Conservation (phyloP, 2,113 vertebrate genomes). For the Erythrocebus patas region DNA sequence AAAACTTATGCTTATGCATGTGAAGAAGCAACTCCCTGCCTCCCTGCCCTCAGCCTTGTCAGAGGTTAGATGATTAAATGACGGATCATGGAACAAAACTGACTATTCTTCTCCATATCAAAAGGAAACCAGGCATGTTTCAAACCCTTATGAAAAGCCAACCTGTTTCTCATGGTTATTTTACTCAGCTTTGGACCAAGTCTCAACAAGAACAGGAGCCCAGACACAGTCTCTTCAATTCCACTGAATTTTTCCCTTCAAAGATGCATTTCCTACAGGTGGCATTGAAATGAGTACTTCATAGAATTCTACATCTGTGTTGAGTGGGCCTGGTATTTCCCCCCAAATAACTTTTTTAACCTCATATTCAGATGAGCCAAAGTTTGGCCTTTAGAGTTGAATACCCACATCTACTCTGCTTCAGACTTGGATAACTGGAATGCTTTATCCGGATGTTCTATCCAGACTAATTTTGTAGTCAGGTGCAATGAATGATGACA, state of each 20-base stretch:
- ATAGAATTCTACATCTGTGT: background rate
- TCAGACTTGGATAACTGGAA: background rate
- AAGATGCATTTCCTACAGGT: background rate
- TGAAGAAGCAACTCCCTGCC: background rate
- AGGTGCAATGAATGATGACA: background rate
- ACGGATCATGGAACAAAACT: background rate
- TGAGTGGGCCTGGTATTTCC: background rate
- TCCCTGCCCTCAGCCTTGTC: background rate
- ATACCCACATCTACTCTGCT: background rate
- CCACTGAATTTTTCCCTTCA: background rate
- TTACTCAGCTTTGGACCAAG: background rate
- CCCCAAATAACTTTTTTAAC: background rate
- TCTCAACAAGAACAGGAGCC: background rate
- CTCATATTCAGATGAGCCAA: background rate
- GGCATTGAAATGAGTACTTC: background rate
- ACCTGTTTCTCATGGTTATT: background rate
- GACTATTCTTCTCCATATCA: background rate
- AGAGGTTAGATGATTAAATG: background rate
- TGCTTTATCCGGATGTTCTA: slow-evolving; percentile 6
- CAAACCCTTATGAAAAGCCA: background rate
- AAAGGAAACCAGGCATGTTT: background rate
- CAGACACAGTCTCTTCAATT: background rate
- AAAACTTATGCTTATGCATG: no score
- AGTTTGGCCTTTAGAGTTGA: background rate
- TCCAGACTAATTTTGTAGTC: background rate